These are phyloP conservation scores for Dendrocincla fuliginosa DNA, from an alignment of 2,797 vertebrate genomes.

Conservation along the genomic window DNA sequence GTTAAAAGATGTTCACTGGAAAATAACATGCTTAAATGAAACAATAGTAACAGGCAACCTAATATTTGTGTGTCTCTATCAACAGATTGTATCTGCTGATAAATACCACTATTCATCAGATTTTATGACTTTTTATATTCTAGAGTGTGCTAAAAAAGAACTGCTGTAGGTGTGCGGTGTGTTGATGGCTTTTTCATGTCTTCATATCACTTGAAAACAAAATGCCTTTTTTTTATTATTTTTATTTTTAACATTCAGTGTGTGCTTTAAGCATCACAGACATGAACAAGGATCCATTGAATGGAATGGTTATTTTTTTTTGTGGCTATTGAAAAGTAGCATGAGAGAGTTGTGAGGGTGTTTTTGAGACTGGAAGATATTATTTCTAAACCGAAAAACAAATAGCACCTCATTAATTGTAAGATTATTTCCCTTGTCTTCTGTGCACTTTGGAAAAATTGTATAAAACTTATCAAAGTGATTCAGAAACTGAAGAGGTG, in stretches of 20 bases:
- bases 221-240: neutral
- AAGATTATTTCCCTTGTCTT: neutral
- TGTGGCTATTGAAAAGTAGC: neutral
- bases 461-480: neutral
- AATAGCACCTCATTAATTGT: neutral
- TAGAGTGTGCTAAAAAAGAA: neutral
- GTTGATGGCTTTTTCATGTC: neutral
- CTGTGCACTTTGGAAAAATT: neutral
- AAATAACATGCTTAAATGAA: neutral
- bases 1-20: neutral
- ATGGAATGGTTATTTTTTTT: neutral
- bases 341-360: neutral
- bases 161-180: neutral
- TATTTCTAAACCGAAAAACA: neutral
- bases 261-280: neutral
- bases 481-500: neutral
- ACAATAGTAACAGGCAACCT: neutral
- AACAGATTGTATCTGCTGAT: neutral
- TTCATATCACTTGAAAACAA: neutral
- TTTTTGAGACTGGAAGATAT: neutral
- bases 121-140: neutral
- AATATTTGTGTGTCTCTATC: neutral
- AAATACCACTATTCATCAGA: neutral
- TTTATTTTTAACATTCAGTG: neutral
- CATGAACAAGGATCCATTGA: neutral